Base-by-base conservation (phyloP, 1,140 invertebrate species). In the Thaumetopoea pityocampa region DNA sequence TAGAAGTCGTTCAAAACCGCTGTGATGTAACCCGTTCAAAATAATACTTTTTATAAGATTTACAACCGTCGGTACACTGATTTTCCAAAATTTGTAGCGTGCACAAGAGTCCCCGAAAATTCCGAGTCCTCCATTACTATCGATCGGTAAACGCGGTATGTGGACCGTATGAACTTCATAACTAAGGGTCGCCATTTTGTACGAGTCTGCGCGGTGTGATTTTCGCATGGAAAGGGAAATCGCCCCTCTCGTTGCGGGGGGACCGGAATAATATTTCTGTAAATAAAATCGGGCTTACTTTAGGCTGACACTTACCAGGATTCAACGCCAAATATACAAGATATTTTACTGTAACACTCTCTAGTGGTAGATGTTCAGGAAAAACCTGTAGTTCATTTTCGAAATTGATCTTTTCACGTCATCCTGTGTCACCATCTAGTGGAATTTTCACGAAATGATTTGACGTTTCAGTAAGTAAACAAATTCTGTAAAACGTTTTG, bases 101-200 rank as follows among this genome's bases (percentile, higher is more conserved):
- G 73, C 68, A 77, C 69, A 32, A 68, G 61, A 71, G 66, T 72
- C 74, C 72, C 65, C 69, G 70, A 85, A 85, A 82, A 78, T 74
- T 66, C 63, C 73, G 63, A 80, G 60, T 82, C 83, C 76, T 85
- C 81, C 81, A 85, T 85, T 83, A 72, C 71, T 85, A 85, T 85
- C 83, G 83, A 85, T 85, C 83, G 83, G 74, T 66, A 79, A 76
- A 74, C 69, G 66, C 64, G 65, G 70, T 76, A 74, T 67, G 72
- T 67, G 65, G 69, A 76, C 68, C 73, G 72, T 71, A 67, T 81
- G 76, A 69, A 85, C 76, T 82, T 76, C 73, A 68, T 68, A 74
- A 48, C 64, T 66, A 53, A 47, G 63, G 51, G 62, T 46, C 73
- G 83, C 83, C 83, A 85, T 85, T 85, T 85, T 85, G 80, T 83